Evolutionary conservation across 2,797 vertebrate genomes (phyloP).

Genomic region (Anisognathus igniventris): DNA sequence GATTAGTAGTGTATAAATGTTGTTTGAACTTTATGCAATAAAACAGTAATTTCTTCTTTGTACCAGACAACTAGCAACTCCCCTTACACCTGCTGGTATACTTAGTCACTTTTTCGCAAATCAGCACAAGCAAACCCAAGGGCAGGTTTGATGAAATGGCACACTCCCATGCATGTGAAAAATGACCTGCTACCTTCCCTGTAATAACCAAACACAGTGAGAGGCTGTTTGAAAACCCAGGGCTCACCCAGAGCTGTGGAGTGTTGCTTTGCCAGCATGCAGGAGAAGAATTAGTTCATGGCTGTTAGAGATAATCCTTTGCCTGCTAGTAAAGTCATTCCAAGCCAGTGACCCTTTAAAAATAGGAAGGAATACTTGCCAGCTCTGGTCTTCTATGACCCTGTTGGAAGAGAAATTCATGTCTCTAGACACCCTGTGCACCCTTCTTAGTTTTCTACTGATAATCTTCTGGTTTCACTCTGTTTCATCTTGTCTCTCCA

Average conservation of each 20-base stretch:
- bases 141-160: not conserved
- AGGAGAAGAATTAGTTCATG: not conserved
- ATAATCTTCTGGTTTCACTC: not conserved
- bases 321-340: not conserved
- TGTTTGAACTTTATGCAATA: slow-evolving; percentile 3
- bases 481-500: not conserved
- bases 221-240: not conserved
- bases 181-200: not conserved
- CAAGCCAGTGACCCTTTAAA: not conserved
- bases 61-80: not conserved
- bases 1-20: not conserved
- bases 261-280: not conserved
- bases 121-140: not conserved
- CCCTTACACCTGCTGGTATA: not conserved
- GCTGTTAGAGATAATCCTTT: not conserved
- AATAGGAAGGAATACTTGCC: not conserved
- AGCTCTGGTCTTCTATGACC: not conserved
- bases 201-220: not conserved
- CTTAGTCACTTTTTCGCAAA: slow-evolving; percentile 8
- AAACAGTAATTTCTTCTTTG: not conserved
- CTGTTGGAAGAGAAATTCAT: not conserved
- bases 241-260: not conserved
- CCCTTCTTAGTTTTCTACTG: not conserved
- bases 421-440: not conserved
- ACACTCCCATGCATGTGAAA: not conserved